A percentile compares a stretch with the other conserved stretches of the same genome.
phyloP scores from a whole-genome alignment of 1,140 invertebrate species.

The Sarcophaga bullata region DNA sequence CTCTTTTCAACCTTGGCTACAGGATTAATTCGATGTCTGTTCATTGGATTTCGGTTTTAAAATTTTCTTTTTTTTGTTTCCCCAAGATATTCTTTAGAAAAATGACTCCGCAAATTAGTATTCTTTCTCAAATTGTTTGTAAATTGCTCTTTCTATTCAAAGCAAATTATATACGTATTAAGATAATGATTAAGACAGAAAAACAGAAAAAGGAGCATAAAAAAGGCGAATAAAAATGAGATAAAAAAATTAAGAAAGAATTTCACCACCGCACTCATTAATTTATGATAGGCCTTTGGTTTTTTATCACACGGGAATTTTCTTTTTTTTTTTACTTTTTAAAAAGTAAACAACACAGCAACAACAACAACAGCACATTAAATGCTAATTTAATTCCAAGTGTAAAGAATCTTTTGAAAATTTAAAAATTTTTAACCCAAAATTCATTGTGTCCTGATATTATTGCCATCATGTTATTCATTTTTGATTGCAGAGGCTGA shows the following conservation, averaged over 20 bases:
- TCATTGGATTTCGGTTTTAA: too few species aligned
- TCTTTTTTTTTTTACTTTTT: background rate
- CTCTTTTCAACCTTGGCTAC: too few species aligned
- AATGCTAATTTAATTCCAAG: slow-evolving; percentile 7
- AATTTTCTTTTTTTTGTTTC: too few species aligned
- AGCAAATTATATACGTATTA: background rate
- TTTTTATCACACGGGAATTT: background rate
- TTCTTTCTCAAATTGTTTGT: too few species aligned
- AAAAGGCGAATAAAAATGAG: background rate
- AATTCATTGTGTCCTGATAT: background rate
- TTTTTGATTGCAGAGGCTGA: slow-evolving; percentile 1
- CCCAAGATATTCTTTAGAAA: too few species aligned
- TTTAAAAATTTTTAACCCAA: background rate
- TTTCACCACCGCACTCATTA: slow-evolving; percentile 17
- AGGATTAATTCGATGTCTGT: too few species aligned
- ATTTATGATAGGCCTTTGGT: background rate
- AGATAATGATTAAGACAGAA: slow-evolving; percentile 6
- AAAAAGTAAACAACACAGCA: background rate
- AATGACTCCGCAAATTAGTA: too few species aligned
- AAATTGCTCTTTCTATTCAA: too few species aligned
- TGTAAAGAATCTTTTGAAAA: background rate
- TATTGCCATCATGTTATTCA: background rate
- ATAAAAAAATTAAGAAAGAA: background rate
- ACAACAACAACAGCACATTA: background rate
- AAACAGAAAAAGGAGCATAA: background rate